phyloP scores from a whole-genome alignment of 2,888 invertebrate species.

The Caenorhabditis sp. region DNA sequence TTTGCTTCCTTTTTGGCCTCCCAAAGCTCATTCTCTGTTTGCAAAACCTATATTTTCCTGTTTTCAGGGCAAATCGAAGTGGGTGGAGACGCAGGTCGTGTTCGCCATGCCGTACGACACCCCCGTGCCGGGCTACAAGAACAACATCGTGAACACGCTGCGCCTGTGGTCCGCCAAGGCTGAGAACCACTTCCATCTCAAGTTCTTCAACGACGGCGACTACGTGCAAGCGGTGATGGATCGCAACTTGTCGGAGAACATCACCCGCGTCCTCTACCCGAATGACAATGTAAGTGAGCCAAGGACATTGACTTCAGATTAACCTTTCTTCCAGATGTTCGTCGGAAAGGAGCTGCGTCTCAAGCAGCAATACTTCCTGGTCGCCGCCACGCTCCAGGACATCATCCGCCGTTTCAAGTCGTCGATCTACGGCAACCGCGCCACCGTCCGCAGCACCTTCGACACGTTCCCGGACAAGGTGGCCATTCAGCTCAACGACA shows the following conservation, averaged over 20 bases:
- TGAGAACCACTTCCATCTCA: constrained; percentile 83
- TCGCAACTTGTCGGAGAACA: constrained; percentile 98
- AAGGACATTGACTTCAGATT: too few relatives aligned
- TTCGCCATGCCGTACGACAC: constrained; percentile 99
- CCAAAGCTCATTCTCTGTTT: too few relatives aligned
- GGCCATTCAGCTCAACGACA: constrained; percentile 98
- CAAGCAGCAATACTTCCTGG: constrained; percentile 99
- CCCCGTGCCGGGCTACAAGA: constrained; percentile 97
- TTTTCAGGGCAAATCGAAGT: constrained; percentile 74
- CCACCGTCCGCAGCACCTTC: constrained; percentile 91
- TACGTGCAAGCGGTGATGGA: constrained; percentile 93
- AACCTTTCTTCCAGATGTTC: constrained; percentile 87
- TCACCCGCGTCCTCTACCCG: constrained; percentile 96
- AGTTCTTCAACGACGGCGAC: constrained; percentile 83
- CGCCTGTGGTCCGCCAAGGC: constrained; percentile 85
- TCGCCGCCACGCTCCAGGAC: constrained; percentile 95
- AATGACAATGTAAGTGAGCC: constrained; percentile 95
- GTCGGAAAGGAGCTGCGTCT: constrained; percentile 98
- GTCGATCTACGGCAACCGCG: constrained; percentile 93
- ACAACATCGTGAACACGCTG: constrained; percentile 98
- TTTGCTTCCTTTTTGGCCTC: constrained; percentile 8
- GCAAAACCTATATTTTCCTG: not conserved
- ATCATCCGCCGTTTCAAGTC: constrained; percentile 97
- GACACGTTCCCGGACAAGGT: constrained; percentile 94
- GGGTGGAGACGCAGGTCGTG: constrained; percentile 86